Base-by-base conservation (phyloP, 2,888 invertebrate species). In the Aspidapion aeneum region DNA sequence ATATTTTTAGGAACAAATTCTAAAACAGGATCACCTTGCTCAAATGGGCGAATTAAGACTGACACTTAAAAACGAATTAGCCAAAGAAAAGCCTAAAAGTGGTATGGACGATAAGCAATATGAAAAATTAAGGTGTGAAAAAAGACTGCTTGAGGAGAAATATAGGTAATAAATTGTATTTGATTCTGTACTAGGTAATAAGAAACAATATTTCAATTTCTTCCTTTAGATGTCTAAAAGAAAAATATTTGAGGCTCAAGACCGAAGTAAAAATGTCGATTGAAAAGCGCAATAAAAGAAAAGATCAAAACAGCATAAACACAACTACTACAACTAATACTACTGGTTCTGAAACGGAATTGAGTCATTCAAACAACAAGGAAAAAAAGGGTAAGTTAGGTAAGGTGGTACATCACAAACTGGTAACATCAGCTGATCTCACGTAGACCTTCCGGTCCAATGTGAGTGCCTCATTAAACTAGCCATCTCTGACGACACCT, bases 291-390 rank as follows among this genome's bases (percentile, higher is more conserved):
- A 90, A 87, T 74, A 81, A 88, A 1, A 82, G 87, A 0, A 86
- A 88, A 70, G 86, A 87, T 75, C 80, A 80, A 67, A 85, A 84
- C 62, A 83, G 84, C 73, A 85, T 88, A 0, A 74, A 74, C 12
- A 75, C 72, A 3, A 74, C 75, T 2, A 74, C 74, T 16, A 79
- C 78, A 2, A n/a, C n/a, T n/a, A 90, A 90, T 0, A 79, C 78
- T 9, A 90, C 90, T 0, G 90, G 90, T 1, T 91, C 91, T 0
- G 92, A 92, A 75, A 92, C 91, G 0, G 92, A 92, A 70, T 87
- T 87, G 67, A 91, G 91, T 0, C 87, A 88, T 66, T 91, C 91
- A 0, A 89, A 85, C 75, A 88, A 86, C 63, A 80, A 77, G 72
- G 79, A 79, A 64, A 75, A 74, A 78, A 74, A 67, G 64, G 61